Evolutionary conservation across 2,113 vertebrate species (phyloP), one percentile per base, ranked within the genome.

Genomic region (Hystrix cristata): DNA sequence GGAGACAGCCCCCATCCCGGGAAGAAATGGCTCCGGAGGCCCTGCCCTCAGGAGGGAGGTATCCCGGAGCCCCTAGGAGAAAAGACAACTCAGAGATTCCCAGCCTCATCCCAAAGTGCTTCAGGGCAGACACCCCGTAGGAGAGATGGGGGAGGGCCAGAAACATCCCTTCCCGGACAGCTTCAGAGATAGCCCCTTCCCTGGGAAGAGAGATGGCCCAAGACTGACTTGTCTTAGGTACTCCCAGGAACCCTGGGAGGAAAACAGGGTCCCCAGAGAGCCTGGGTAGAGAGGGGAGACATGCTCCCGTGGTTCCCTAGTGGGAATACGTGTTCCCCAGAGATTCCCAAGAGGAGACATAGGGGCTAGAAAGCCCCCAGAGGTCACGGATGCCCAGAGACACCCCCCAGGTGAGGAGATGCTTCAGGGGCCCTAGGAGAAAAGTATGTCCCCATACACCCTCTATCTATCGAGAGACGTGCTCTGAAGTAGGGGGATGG

Each of bases 191-290:
- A 92, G 84, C 80, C 94, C 88, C 95, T 95, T 96, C 92, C 97
- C 95, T 83, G 91, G 96, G 95, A 98, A 98, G 93, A 92, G 95
- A 90, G 83, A 38, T 11, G 89, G 94, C 95, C 96, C 95, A 29
- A 94, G 89, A 95, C 97, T 84, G 96, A 92, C 92, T 95, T 95
- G 97, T 95, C 97, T 96, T 97, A 97, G 84, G 92, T 83, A 71
- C 96, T 89, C 97, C 96, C 96, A 96, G 95, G 93, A 95, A 90
- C 16, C 55, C 95, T 94, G 95, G 96, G 96, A 96, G 93, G 87
- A 93, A 97, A 97, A 85, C 91, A 96, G 95, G 97, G 96, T 97
- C 96, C 91, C 76, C 80, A 97, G 88, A 96, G 97, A 97, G 95
- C 97, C 97, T 95, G 96, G 87, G 81, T 62, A 91, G 79, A 65